Evolutionary conservation across 2,113 vertebrate genomes (phyloP).

Genomic region (Carollia perspicillata): DNA sequence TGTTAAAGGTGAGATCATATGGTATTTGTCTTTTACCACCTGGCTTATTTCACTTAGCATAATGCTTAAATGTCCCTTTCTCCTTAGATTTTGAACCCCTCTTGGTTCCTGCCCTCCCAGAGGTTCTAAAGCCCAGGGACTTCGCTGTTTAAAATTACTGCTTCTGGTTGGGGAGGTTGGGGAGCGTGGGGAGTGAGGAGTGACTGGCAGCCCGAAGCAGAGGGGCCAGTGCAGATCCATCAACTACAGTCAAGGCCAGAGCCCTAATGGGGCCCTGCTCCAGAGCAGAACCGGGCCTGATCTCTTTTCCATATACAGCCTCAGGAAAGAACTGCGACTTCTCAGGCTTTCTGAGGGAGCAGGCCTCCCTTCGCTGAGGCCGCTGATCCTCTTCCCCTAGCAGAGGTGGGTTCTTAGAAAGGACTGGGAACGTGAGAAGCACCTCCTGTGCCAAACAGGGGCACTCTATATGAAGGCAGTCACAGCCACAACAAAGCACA

Average conservation of each 20-base stretch:
- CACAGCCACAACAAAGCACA: not conserved
- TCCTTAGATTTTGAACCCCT: not conserved
- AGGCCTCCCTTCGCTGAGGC: accelerated
- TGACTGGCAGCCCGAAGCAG: not conserved
- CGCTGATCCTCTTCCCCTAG: not conserved
- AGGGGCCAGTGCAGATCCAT: not conserved
- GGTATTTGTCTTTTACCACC: too few relatives aligned
- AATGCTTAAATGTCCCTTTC: not conserved
- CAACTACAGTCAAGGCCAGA: not conserved
- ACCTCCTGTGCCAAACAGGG: not conserved
- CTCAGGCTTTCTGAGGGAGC: not conserved
- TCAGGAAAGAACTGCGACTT: not conserved
- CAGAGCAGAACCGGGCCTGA: not conserved
- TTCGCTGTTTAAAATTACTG: not conserved
- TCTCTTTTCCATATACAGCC: not conserved
- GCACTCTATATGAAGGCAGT: not conserved
- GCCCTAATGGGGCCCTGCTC: not conserved
- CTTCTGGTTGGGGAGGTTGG: not conserved
- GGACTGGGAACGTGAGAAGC: not conserved
- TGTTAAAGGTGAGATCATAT: too few relatives aligned
- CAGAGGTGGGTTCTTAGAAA: not conserved
- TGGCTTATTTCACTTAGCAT: too few relatives aligned
- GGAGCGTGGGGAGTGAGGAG: not conserved
- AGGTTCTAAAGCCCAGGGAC: not conserved
- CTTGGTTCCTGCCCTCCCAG: not conserved